Evolutionary conservation across 2,888 invertebrate genomes (phyloP), one percentile per base, ranked within the genome.

Genomic region (Minunthozetes semirufus): DNA sequence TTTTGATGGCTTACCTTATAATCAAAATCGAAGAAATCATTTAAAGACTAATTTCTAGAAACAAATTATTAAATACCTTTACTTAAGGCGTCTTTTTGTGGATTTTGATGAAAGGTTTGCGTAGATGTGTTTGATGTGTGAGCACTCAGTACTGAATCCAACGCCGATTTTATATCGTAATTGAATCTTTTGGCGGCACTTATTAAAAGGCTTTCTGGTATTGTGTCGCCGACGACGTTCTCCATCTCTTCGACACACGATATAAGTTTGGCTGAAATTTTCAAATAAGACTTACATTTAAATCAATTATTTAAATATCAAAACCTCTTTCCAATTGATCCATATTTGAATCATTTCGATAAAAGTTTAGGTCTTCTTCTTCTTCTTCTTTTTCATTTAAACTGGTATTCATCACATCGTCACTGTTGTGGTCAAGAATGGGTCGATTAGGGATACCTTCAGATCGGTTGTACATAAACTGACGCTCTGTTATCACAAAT

Each of bases 181-280:
- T 89, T 87, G 79, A 89, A 85, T 75, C 87, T 86, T 75, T 93
- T 83, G 42, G 92, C 88, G 63, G 89, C 88, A 79, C 89, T 88
- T 25, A 89, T 86, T 72, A 95, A 86, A 72, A 88, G 86, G 77
- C 88, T 87, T 79, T 93, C 91, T 0, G 92, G 86, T 13, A 90
- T 84, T 0, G 89, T 85, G 73, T 92, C 90, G 6, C 93, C 94
- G 72, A 94, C 85, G 9, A 92, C 88, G 81, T 89, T 89, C 76
- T 89, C 88, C 48, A 95, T 86, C 81, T 90, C 89, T 80, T 93
- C 93, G 73, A 94, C 85, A 80, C 94, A 94, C 0, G 92, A 92
- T 81, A 89, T 88, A 1, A 95, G 85, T 81, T 88, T 88, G 0
- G 88, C 89, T 84, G 77, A 19, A 6, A 53, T 53, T 53, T 15